These are phyloP conservation scores for Sarcophaga rosellei DNA, from an alignment of 2,888 invertebrate species.

Conservation along the genomic window DNA sequence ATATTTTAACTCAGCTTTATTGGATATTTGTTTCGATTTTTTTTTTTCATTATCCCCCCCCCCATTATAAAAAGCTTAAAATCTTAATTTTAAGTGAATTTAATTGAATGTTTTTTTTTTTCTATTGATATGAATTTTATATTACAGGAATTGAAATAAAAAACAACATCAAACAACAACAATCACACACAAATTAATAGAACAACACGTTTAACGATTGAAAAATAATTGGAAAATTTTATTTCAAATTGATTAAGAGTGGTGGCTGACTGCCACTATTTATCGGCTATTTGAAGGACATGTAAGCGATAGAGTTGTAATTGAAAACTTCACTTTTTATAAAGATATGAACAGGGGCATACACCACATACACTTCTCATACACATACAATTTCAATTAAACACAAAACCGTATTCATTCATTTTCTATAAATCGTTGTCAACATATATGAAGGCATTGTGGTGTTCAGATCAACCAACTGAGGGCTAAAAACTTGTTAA, in stretches of 20 bases:
- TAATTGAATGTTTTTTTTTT: slow-evolving; percentile 33
- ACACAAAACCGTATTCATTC: too few relatives aligned
- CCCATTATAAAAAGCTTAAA: background rate
- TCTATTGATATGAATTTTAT: slow-evolving; percentile 47
- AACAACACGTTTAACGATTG: background rate
- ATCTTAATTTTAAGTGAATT: slow-evolving; percentile 42
- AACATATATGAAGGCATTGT: too few relatives aligned
- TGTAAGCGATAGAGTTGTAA: background rate
- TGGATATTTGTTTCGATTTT: slow-evolving; percentile 7
- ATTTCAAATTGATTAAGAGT: background rate
- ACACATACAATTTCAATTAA: too few relatives aligned
- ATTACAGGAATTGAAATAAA: slow-evolving; percentile 31
- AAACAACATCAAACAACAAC: background rate
- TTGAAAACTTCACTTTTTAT: background rate
- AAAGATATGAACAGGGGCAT: background rate
- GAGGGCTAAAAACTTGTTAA: too few relatives aligned
- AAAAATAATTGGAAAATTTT: background rate
- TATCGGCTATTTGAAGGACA: background rate
- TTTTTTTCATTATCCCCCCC: background rate
- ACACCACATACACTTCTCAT: too few relatives aligned
- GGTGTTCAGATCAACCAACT: too few relatives aligned
- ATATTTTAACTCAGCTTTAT: slow-evolving; percentile 29
- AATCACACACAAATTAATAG: background rate
- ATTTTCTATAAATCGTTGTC: too few relatives aligned
- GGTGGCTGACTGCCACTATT: background rate